These are phyloP conservation scores for Catharus fuscescens DNA, from an alignment of 2,113 vertebrate genomes.

Conservation along the genomic window DNA sequence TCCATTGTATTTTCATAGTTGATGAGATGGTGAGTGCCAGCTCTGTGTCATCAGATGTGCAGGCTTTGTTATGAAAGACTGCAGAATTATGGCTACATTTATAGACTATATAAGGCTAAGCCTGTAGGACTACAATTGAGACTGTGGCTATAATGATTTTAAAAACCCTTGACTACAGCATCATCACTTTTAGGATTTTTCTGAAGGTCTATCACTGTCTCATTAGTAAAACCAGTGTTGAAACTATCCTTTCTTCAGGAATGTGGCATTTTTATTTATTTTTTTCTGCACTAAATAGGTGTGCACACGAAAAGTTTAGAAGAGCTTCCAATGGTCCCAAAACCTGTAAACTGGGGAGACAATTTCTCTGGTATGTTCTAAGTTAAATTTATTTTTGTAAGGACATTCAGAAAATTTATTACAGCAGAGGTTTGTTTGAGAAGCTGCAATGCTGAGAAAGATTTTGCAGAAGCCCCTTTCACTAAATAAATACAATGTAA, in stretches of 20 bases:
- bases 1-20: not conserved
- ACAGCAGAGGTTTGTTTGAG: not conserved
- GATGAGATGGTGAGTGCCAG: not conserved
- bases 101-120: not conserved
- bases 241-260: not conserved
- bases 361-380: not conserved
- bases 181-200: not conserved
- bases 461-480: not conserved
- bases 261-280: not conserved
- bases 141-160: not conserved
- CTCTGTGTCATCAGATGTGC: not conserved
- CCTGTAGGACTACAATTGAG: not conserved
- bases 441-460: not conserved
- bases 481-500: not conserved
- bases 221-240: not conserved
- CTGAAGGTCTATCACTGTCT: not conserved
- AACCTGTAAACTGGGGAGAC: not conserved
- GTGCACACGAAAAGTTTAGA: not conserved
- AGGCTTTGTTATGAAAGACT: not conserved
- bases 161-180: not conserved
- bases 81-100: not conserved
- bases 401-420: not conserved
- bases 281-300: not conserved
- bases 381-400: not conserved
- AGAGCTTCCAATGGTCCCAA: not conserved